Conservation (phyloP, 2,113 vertebrate genomes). For the Stigmatopora nigra region DNA sequence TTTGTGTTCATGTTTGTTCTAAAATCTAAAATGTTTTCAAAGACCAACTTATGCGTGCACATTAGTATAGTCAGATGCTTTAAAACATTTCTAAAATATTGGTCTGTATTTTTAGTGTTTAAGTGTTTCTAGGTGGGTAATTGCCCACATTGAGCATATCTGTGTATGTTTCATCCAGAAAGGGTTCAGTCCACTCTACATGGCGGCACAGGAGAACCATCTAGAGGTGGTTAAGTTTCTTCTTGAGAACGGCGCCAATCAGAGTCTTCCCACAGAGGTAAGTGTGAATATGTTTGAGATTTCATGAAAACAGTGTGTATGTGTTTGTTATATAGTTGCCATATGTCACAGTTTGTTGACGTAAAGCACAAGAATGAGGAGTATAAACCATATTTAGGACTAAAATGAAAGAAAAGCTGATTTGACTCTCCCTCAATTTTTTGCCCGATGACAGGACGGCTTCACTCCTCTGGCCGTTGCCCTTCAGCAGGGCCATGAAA, state of each 20-base stretch:
- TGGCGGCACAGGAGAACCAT: constrained; percentile 97
- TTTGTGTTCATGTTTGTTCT: too few relatives aligned
- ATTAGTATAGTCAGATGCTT: too few relatives aligned
- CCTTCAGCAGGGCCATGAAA: constrained; percentile 95
- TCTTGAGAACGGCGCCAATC: constrained; percentile 94
- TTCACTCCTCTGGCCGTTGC: constrained; percentile 94
- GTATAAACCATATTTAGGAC: background rate
- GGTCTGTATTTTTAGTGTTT: too few relatives aligned
- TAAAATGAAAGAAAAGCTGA: background rate
- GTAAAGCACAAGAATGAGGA: background rate
- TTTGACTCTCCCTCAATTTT: background rate
- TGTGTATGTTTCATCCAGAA: constrained; percentile 72
- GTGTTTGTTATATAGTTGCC: too few relatives aligned
- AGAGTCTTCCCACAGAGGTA: constrained; percentile 94
- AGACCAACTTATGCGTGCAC: too few relatives aligned
- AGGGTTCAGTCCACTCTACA: constrained; percentile 96
- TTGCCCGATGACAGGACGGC: constrained; percentile 75
- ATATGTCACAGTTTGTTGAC: background rate
- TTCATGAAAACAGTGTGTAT: background rate
- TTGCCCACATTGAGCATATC: background rate
- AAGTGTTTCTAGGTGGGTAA: background rate
- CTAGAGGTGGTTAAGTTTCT: constrained; percentile 96
- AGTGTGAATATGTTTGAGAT: background rate
- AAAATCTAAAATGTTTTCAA: too few relatives aligned
- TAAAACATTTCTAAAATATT: background rate